Conservation (phyloP, 2,888 invertebrate species). For the Caenorhabditis uteleia region DNA sequence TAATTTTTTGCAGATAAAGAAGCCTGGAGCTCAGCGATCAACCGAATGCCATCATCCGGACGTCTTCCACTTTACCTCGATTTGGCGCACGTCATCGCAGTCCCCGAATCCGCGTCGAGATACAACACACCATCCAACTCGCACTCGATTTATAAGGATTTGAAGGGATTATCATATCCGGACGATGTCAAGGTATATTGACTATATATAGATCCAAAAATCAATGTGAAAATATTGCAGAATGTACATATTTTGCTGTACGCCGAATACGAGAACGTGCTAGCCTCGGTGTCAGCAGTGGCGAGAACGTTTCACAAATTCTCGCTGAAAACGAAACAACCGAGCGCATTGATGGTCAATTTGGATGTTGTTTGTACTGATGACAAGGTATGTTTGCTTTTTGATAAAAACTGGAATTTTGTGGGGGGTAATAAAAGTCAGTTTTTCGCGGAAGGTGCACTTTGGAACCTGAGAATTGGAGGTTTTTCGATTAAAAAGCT, state of each 20-base stretch:
- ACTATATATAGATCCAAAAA: neutral
- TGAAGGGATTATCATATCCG: constrained; percentile 31
- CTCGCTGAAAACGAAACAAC: constrained; percentile 73
- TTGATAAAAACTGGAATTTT: neutral
- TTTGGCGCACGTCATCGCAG: constrained; percentile 53
- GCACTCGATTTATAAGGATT: constrained; percentile 46
- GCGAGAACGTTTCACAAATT: constrained; percentile 83
- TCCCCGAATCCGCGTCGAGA: constrained; percentile 50
- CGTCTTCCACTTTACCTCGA: constrained; percentile 56
- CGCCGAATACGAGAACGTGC: constrained; percentile 76
- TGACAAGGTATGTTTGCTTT: constrained; percentile 39
- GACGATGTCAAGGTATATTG: constrained; percentile 42
- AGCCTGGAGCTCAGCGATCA: constrained; percentile 40
- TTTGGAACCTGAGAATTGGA: too few relatives aligned
- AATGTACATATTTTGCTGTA: constrained; percentile 53
- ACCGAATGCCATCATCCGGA: constrained; percentile 27
- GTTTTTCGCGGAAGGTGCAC: too few relatives aligned
- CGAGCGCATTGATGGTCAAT: constrained; percentile 29
- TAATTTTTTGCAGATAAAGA: constrained; percentile 27
- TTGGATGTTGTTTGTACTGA: constrained; percentile 59
- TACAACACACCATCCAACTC: constrained; percentile 58
- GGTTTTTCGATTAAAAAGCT: too few relatives aligned
- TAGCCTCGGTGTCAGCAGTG: constrained; percentile 82
- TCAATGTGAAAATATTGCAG: constrained; percentile 17
- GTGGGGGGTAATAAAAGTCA: too few relatives aligned